Evolutionary conservation across 2,888 invertebrate genomes (phyloP), one percentile per base, ranked within the genome.

Genomic region (Calliphora vomitoria): DNA sequence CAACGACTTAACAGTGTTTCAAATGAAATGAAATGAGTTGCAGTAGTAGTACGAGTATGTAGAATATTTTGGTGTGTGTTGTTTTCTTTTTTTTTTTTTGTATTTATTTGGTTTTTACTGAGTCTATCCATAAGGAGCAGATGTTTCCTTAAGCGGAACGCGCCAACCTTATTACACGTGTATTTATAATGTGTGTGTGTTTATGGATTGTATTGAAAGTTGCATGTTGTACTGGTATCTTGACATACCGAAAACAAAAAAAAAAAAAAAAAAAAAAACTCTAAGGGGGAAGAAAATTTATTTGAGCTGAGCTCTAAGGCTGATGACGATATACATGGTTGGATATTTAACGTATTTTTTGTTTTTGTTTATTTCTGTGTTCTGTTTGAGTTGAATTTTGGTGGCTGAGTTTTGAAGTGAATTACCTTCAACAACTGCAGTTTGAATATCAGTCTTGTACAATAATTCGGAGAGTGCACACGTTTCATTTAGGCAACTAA

Each of bases 141-240:
- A 92, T 92, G 92, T 92, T 92, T 92, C 89, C 89, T 90, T 83
- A 69, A 85, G 75, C 85, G 83, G 87, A 89, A 92, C 92, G 92
- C 93, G 92, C 93, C 92, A 92, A 92, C 85, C 64, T 87, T 82
- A 74, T 90, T 84, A 79, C 74, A 80, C 82, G 79, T 88, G 75
- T 60, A 74, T 38, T 55, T 50, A 20, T 31, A 60, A 20, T 75
- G 68, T 71, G 25, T 20, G 58, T 64, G 41, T 78, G 64, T 76
- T 38, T 79, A 55, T 64, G 58, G 35, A 72, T 68, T 66, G 41
- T 72, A 72, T 58, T 79, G 41, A 75, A 85, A 69, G 62, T 85
- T 85, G 85, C 85, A 85, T 85, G 86, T 86, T 76, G 25, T 69
- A 64, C 72, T 74, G 81, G 86, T 80, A 76, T 82, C 80, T 81